A percentile compares a stretch with the other conserved stretches of the same genome.
phyloP scores from a whole-genome alignment of 2,113 vertebrate genomes.

The Corynorhinus townsendii region DNA sequence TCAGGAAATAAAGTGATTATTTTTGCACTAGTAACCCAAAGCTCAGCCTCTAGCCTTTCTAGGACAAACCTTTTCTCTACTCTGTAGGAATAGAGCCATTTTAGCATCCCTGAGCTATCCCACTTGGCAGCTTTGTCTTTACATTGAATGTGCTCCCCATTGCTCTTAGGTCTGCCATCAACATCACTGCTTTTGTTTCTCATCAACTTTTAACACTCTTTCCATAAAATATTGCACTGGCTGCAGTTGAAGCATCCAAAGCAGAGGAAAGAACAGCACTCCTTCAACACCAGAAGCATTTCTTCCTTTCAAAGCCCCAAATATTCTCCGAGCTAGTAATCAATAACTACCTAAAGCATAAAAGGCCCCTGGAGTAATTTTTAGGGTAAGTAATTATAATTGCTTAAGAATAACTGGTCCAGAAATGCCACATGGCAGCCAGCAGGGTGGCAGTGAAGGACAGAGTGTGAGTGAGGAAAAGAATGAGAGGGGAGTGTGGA shows the following conservation, averaged over 20 bases:
- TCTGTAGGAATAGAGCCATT: not conserved
- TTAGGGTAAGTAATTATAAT: not conserved
- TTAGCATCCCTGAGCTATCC: not conserved
- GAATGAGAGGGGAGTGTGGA: no score
- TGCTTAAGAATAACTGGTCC: not conserved
- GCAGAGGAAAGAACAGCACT: not conserved
- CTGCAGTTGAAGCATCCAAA: not conserved
- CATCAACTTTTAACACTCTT: not conserved
- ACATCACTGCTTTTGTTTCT: not conserved
- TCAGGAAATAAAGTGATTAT: not conserved
- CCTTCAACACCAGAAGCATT: not conserved
- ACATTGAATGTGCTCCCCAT: no score
- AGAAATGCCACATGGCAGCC: no score
- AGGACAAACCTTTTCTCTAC: not conserved
- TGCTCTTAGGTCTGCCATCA: not conserved
- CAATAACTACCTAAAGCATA: not conserved
- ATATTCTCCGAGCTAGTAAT: not conserved
- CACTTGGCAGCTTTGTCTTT: not conserved
- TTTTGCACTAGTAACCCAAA: not conserved
- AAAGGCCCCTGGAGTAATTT: not conserved
- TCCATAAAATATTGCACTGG: not conserved
- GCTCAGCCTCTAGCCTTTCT: not conserved
- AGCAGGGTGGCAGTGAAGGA: no score
- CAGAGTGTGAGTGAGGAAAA: no score
- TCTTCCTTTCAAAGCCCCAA: not conserved